phyloP scores from a whole-genome alignment of 2,797 vertebrate genomes.

The Numenius phaeopus region DNA sequence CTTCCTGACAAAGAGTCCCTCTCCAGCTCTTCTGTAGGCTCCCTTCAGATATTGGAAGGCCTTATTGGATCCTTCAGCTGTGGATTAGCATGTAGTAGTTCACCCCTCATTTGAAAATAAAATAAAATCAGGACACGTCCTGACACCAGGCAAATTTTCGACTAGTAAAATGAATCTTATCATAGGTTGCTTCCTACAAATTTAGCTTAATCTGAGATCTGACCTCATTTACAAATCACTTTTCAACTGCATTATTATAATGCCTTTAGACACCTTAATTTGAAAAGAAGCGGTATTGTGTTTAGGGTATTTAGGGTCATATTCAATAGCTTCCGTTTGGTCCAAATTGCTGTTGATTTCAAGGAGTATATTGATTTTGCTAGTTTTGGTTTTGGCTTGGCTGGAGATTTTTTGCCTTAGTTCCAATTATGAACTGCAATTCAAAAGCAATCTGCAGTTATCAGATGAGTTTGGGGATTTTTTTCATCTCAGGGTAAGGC shows the following conservation, averaged over 20 bases:
- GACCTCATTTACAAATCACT: background rate
- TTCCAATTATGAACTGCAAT: background rate
- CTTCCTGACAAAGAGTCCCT: no score
- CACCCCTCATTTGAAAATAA: background rate
- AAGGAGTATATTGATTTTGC: background rate
- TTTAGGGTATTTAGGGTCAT: background rate
- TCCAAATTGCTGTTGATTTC: background rate
- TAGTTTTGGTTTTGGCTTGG: fast-evolving
- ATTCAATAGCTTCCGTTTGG: background rate
- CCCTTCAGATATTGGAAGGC: no score
- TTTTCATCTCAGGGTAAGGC: background rate
- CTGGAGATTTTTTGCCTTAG: background rate
- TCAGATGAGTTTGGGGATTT: background rate
- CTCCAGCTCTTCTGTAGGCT: no score
- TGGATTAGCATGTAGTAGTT: background rate
- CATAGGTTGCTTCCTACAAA: background rate
- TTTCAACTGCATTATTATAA: background rate
- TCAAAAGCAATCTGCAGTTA: background rate
- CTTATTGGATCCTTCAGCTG: background rate
- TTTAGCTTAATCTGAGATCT: background rate
- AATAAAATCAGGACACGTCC: background rate
- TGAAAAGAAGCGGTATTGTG: background rate
- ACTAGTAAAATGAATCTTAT: background rate
- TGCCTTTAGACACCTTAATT: background rate
- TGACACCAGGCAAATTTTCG: background rate